Conservation (phyloP, 2,113 vertebrate genomes). For the Potamarius usumacintae region DNA sequence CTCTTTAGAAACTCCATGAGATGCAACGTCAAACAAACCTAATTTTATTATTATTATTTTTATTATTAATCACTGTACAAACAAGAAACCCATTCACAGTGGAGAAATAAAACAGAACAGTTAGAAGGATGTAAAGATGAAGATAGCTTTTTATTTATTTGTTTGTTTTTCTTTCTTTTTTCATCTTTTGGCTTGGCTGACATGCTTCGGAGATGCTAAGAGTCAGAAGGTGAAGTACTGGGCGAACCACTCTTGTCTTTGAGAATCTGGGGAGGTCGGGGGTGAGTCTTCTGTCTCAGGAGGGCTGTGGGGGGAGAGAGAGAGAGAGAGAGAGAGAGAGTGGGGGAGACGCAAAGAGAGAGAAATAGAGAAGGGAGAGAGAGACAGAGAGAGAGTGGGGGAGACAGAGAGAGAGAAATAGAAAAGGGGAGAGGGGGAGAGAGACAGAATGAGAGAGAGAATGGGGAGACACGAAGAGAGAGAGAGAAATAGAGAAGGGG, state of each 20-base stretch:
- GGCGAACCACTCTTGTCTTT: constrained; percentile 98
- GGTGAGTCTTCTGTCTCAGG: constrained; percentile 89
- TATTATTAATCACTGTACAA: constrained; percentile 69
- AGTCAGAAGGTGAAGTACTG: constrained; percentile 98
- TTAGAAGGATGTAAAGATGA: constrained; percentile 65
- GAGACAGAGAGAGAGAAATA: neutral
- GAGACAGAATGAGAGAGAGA: neutral
- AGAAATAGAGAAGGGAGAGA: constrained; percentile 22
- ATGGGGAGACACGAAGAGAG: neutral
- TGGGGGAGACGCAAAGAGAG: constrained; percentile 17
- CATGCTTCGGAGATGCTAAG: constrained; percentile 83
- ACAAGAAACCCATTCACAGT: constrained; percentile 73
- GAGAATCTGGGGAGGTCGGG: constrained; percentile 85
- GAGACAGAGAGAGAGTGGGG: neutral
- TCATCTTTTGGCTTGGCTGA: constrained; percentile 67
- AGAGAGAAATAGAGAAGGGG: constrained; percentile 14
- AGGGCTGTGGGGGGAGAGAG: constrained; percentile 76
- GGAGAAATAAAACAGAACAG: constrained; percentile 66
- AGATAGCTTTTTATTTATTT: constrained; percentile 60
- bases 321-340: neutral
- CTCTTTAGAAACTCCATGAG: constrained; percentile 69
- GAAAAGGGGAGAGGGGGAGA: constrained; percentile 1
- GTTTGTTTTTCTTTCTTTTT: constrained; percentile 23
- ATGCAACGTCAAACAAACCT: constrained; percentile 72
- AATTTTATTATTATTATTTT: constrained; percentile 43